These are phyloP conservation scores for Bugulina stolonifera DNA, from an alignment of 2,888 invertebrate genomes.

Conservation along the genomic window DNA sequence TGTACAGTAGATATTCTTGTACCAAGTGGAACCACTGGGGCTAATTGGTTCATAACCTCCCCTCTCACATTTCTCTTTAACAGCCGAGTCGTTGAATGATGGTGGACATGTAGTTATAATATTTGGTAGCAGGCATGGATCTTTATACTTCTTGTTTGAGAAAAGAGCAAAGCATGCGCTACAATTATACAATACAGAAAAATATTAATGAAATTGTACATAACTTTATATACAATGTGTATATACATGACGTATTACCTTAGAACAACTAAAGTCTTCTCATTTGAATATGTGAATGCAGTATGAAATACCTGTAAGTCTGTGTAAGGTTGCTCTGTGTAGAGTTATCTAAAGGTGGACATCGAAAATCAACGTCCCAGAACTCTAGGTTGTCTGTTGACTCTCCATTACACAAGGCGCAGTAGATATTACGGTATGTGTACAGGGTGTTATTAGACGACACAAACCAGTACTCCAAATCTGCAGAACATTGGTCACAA, in stretches of 20 bases:
- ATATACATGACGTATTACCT: too few relatives aligned
- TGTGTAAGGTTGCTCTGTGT: background rate
- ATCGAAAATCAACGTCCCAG: background rate
- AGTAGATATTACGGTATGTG: background rate
- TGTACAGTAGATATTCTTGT: background rate
- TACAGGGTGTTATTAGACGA: background rate
- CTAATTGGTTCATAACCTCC: background rate
- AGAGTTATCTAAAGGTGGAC: background rate
- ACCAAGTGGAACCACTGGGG: background rate
- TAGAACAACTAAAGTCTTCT: too few relatives aligned
- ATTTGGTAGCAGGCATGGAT: background rate
- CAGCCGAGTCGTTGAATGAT: background rate
- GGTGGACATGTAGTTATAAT: background rate
- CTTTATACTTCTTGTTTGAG: background rate
- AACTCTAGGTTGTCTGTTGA: background rate
- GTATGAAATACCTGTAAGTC: background rate
- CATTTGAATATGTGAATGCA: too few relatives aligned
- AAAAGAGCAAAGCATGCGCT: background rate
- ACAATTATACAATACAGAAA: too few relatives aligned
- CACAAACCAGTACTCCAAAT: background rate
- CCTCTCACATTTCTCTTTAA: background rate
- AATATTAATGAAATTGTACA: too few relatives aligned
- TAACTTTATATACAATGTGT: too few relatives aligned
- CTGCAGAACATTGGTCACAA: too few relatives aligned
- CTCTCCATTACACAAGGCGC: background rate